These are phyloP conservation scores for Druceiella hillmani DNA, from an alignment of 2,888 invertebrate species.

Conservation along the genomic window DNA sequence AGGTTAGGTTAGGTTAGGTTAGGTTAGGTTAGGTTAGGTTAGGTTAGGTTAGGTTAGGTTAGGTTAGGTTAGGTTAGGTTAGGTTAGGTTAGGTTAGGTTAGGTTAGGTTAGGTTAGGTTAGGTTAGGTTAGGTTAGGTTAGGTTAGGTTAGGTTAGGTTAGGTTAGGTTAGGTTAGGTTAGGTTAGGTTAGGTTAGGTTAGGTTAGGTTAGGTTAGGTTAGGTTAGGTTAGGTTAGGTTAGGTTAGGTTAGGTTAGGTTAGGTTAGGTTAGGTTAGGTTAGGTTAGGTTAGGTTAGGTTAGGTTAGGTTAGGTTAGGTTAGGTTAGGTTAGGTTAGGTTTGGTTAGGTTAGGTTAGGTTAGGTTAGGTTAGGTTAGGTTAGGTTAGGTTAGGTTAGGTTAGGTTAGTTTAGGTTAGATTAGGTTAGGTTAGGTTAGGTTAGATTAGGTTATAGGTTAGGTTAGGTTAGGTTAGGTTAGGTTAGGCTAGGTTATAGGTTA, in stretches of 20 bases:
- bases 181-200: constrained; percentile 10
- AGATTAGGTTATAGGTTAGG: constrained; percentile 5
- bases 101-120: constrained; percentile 11
- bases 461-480: constrained; percentile 7
- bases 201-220: constrained; percentile 5
- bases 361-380: constrained; percentile 9
- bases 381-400: neutral
- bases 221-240: constrained; percentile 1
- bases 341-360: constrained; percentile 8
- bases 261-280: no score
- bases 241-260: neutral
- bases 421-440: neutral
- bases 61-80: constrained; percentile 8
- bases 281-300: no score
- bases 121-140: constrained; percentile 8
- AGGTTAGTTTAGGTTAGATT: constrained; percentile 5
- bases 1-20: constrained; percentile 10
- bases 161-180: constrained; percentile 9
- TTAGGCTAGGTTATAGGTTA: constrained; percentile 3
- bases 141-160: constrained; percentile 8
- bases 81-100: constrained; percentile 14
- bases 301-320: constrained; percentile 7
- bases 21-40: constrained; percentile 9
- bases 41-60: constrained; percentile 8
- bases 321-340: constrained; percentile 8